Conservation (phyloP, 2,888 invertebrate genomes). For the Microchrysa polita region DNA sequence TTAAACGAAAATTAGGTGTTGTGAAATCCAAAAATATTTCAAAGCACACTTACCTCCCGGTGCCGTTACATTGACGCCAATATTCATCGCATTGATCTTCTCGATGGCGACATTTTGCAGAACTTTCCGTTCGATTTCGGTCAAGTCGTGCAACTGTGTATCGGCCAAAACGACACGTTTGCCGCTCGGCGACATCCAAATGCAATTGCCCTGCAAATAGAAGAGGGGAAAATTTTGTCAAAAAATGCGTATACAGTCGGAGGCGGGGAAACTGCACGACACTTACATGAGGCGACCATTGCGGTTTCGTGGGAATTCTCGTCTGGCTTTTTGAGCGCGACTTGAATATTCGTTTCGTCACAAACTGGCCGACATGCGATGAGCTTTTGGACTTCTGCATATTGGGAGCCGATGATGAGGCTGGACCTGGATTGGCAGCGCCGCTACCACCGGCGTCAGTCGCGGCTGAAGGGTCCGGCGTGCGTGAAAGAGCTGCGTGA, state of each 20-base stretch:
- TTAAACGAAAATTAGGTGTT: background rate
- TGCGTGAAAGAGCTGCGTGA: conserved; percentile 60
- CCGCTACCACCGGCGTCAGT: conserved; percentile 62
- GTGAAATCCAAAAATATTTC: no score
- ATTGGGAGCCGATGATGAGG: conserved; percentile 58
- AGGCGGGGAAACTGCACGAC: no score
- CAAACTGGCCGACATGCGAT: conserved; percentile 86
- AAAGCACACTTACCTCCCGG: conserved; percentile 84
- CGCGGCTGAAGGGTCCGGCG: no score
- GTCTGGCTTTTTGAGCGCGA: conserved; percentile 85
- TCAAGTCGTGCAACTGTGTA: conserved; percentile 72
- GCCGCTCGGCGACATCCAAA: conserved; percentile 77
- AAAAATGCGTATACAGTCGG: no score
- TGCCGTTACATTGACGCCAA: conserved; percentile 81
- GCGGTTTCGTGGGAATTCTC: conserved; percentile 65
- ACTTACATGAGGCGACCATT: conserved; percentile 87
- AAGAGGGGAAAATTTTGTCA: no score
- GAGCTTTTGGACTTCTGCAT: conserved; percentile 94
- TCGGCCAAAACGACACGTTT: conserved; percentile 72
- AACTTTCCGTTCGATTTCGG: conserved; percentile 77
- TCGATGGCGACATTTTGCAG: conserved; percentile 88
- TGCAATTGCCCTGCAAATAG: conserved; percentile 74
- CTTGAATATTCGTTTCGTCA: conserved; percentile 86
- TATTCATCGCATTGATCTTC: conserved; percentile 84
- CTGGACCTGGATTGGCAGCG: conserved; percentile 57